Evolutionary conservation across 1,140 invertebrate genomes (phyloP).

Genomic region (Olivierus martensii): DNA sequence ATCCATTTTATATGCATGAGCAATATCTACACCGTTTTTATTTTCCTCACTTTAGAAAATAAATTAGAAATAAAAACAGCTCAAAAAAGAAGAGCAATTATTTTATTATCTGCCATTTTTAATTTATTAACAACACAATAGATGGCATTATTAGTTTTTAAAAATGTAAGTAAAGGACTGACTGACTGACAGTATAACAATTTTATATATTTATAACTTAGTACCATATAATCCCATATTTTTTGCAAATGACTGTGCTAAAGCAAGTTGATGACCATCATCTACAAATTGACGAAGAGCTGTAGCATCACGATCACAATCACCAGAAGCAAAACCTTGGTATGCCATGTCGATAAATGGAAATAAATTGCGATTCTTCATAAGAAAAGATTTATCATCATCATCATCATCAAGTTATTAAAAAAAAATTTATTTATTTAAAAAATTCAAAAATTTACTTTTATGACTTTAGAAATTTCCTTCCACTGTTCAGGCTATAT

Average conservation of each 20-base stretch:
- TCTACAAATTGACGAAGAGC: conserved; percentile 83
- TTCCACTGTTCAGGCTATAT: conserved; percentile 77
- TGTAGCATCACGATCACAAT: conserved; percentile 73
- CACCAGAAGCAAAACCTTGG: conserved; percentile 82
- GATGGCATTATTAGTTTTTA: too few species aligned
- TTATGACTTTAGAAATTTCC: conserved; percentile 61
- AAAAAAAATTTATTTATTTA: not conserved
- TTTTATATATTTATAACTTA: conserved; percentile 9
- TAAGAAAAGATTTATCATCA: conserved; percentile 22
- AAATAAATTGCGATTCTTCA: conserved; percentile 51
- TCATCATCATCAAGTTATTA: conserved; percentile 33
- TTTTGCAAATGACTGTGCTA: conserved; percentile 95
- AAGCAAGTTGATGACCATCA: conserved; percentile 76
- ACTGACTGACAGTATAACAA: conserved; percentile 4
- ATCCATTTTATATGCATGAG: too few species aligned
- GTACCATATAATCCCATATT: conserved; percentile 94
- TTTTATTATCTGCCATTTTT: too few species aligned
- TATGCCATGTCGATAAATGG: conserved; percentile 99
- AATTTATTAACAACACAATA: too few species aligned
- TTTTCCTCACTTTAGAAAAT: too few species aligned
- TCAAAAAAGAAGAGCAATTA: too few species aligned
- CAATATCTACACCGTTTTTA: too few species aligned
- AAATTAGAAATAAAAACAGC: too few species aligned
- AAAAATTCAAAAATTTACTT: conserved; percentile 44
- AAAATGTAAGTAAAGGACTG: too few species aligned